Conservation (phyloP, 1,140 invertebrate species). For the Drosophila kurseongensis region DNA sequence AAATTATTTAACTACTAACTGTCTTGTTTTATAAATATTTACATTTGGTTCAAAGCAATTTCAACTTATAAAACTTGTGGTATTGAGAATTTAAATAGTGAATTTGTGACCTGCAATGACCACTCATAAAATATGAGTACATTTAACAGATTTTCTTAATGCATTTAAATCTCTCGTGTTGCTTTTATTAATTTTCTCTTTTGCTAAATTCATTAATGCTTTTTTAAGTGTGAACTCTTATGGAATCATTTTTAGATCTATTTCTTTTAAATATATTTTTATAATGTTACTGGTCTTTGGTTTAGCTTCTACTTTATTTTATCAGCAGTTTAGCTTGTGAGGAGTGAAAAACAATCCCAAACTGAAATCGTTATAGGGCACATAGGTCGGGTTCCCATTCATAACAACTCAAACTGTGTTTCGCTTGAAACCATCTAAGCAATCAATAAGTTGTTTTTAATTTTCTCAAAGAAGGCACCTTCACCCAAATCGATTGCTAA, state of each 20-base stretch:
- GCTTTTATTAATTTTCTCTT: constrained; percentile 13
- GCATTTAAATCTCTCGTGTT: constrained; percentile 5
- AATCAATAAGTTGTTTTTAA: constrained; percentile 39
- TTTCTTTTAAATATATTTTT: constrained; percentile 6
- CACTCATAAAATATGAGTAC: not conserved
- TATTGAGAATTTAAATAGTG: constrained; percentile 57
- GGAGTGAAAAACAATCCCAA: constrained; percentile 37
- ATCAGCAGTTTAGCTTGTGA: constrained; percentile 59
- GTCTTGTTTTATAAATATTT: constrained; percentile 23
- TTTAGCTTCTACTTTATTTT: constrained; percentile 41
- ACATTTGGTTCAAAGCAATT: constrained; percentile 27
- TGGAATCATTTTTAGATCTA: constrained; percentile 27
- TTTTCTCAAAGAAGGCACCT: constrained; percentile 46
- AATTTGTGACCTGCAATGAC: constrained; percentile 10
- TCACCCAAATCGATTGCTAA: constrained; percentile 23
- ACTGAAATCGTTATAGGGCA: constrained; percentile 17
- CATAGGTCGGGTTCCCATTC: not conserved
- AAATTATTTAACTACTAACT: constrained; percentile 38
- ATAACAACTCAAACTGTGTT: constrained; percentile 35
- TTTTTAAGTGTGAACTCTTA: constrained; percentile 18
- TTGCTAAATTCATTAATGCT: constrained; percentile 34
- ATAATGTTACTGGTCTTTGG: constrained; percentile 40
- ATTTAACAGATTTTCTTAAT: constrained; percentile 11
- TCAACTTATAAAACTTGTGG: constrained; percentile 50
- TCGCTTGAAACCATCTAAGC: constrained; percentile 54